These are phyloP conservation scores for Myotis planiceps DNA, from an alignment of 2,797 vertebrate genomes.

Conservation along the genomic window DNA sequence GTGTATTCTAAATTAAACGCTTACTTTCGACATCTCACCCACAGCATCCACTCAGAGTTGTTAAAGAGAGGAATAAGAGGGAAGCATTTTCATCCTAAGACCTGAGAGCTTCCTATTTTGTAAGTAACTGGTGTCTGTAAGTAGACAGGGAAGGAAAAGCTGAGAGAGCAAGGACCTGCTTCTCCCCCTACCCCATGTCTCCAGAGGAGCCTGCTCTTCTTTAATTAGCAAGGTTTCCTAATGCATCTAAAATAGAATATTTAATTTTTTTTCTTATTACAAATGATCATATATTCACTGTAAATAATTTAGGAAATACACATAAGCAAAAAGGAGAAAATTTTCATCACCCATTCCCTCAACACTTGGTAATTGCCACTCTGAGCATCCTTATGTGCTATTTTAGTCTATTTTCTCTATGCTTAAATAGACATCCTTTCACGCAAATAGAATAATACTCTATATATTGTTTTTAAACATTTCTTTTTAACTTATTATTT, in stretches of 20 bases:
- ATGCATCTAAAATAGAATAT: neutral
- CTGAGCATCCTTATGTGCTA: neutral
- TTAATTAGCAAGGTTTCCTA: conserved; percentile 62
- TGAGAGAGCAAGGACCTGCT: neutral
- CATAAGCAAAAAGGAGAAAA: conserved; percentile 22
- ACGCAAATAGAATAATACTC: neutral
- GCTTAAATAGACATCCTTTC: conserved; percentile 9
- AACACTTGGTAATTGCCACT: conserved; percentile 33
- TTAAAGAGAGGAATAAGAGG: conserved; percentile 6
- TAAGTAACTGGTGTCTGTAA: neutral
- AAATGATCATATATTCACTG: conserved; percentile 42
- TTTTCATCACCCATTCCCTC: neutral
- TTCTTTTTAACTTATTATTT: neutral
- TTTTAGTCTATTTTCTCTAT: conserved; percentile 12
- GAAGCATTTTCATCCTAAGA: neutral
- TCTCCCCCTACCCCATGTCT: neutral
- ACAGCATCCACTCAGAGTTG: conserved; percentile 11
- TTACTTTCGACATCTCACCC: conserved; percentile 55
- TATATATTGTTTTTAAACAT: neutral
- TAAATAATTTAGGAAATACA: conserved; percentile 59
- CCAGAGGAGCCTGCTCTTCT: neutral
- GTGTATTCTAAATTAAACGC: conserved; percentile 74
- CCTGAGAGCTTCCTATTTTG: neutral
- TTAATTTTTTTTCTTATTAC: neutral
- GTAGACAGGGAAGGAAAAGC: neutral